phyloP scores from a whole-genome alignment of 2,888 invertebrate species.

The Smittia aterrima region DNA sequence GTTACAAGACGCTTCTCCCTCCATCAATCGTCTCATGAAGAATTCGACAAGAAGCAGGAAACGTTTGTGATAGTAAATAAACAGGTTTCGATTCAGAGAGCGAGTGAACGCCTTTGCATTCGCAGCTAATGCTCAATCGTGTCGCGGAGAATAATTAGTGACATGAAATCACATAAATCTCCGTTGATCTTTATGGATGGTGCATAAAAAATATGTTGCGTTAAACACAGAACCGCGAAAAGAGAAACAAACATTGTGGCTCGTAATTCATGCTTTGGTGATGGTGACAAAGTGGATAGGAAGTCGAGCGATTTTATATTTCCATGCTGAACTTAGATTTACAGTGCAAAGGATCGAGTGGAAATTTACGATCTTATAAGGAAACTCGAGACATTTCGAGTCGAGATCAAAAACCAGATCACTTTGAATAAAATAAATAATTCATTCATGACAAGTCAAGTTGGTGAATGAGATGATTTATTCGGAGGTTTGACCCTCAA shows the following conservation, averaged over 20 bases:
- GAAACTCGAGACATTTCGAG: conserved; percentile 27
- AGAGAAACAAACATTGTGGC: conserved; percentile 24
- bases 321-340: neutral
- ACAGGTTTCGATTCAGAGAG: neutral
- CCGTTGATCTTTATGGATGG: conserved; percentile 3
- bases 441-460: neutral
- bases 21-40: neutral
- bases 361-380: conserved; percentile 24
- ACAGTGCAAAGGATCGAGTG: neutral
- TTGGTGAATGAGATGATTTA: neutral
- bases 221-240: conserved; percentile 21
- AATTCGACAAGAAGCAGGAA: neutral
- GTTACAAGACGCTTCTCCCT: neutral
- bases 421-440: neutral
- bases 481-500: neutral
- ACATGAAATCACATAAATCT: conserved; percentile 41
- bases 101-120: neutral
- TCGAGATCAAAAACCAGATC: no score
- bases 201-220: conserved; percentile 36
- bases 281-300: conserved; percentile 16
- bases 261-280: conserved; percentile 20
- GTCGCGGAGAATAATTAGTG: conserved; percentile 38
- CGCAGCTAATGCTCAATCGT: conserved; percentile 1
- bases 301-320: neutral
- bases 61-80: neutral